Base-by-base conservation (phyloP, 2,888 invertebrate species). In the Aphelenchoides bicaudatus region DNA sequence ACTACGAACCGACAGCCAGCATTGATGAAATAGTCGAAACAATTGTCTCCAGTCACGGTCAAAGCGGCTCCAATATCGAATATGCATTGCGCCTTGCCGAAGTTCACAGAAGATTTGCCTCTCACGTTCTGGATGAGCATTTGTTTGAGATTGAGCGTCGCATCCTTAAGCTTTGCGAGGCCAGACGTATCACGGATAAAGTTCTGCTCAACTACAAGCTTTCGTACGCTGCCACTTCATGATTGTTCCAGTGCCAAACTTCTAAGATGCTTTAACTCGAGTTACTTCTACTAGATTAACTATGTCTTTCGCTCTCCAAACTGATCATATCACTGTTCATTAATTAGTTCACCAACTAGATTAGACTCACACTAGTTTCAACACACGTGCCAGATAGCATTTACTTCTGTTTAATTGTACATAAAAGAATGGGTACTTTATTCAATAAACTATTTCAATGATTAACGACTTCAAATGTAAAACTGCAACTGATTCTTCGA, bases 11-110 rank as follows among this genome's bases (percentile, higher is more conserved):
- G 1, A 85, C 86, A 63, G 88, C 88, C n/a, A 83, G 88, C 67
- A 80, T 88, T 60, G 85, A 87, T 53, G 85, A 84, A 5, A 89
- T 94, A 70, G 92, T 91, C 0, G 81, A 84, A 34, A 61, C 55
- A 39, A 87, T 94, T 31, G 82, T 81, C 21, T 85, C 86, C 13
- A 81, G 83, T 19, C 76, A 70, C 4, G 94, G 94, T 0, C 88
- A 89, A 0, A 92, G 92, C 79, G 94, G 94, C 0, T 80, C 87
- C 0, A 96, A 96, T 80, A 86, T 86, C 38, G 94, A 94, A 73
- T 96, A 96, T 83, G 84, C 94, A 0, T 88, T 88, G 21, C 52
- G 74, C 16, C 57, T 74, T 6, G 75, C 75, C 2, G 57, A 73
- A 31, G 62, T 67, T 53, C 62, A 75, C 23, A 58, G 63, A 19